Evolutionary conservation across 2,888 invertebrate species (phyloP), one percentile per base, ranked within the genome.

Genomic region (Odontomyia ornata): DNA sequence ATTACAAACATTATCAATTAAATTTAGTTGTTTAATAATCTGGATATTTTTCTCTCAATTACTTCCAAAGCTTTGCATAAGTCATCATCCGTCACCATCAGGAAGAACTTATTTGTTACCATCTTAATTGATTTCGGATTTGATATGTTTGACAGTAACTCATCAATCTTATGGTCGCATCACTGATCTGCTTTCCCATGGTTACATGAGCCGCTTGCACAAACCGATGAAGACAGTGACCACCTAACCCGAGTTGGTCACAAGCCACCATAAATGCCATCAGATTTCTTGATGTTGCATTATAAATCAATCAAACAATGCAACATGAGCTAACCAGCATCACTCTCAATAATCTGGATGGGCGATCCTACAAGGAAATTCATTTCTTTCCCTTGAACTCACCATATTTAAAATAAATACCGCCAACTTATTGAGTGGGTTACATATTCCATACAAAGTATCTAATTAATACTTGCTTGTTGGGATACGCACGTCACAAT

Each of bases 251-350:
- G 64, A 28, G n/a, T 25, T 28, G 28, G 64, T 28, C 28, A 18
- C 64, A 64, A 64, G 64, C 28, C 64, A 64, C 64, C 64, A 28
- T 27, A n/a, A 28, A n/a, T n/a, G 64, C 64, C 28, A 28, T 64
- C 64, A 64, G 15, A 7, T 64, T 25, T 28, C 9, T 64, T 30
- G 28, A 64, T n/a, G 28, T 28, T 28, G 64, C 27, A 18, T n/a
- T 64, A 64, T 64, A 64, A 64, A 64, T 64, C 64, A 64, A 18
- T 64, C 64, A 27, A 28, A 64, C n/a, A n/a, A 15, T 28, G 7
- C 60, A 60, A 60, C 25, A 60, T 60, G 28, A 64, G 21, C 64
- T 2, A n/a, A 28, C 25, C 25, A n/a, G 11, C n/a, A 28, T 30
- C 15, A 15, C 3, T 9, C 13, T 15, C 52, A 52, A 52, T 52